Evolutionary conservation across 2,797 vertebrate genomes (phyloP).

Genomic region (Cirrhinus molitorella): DNA sequence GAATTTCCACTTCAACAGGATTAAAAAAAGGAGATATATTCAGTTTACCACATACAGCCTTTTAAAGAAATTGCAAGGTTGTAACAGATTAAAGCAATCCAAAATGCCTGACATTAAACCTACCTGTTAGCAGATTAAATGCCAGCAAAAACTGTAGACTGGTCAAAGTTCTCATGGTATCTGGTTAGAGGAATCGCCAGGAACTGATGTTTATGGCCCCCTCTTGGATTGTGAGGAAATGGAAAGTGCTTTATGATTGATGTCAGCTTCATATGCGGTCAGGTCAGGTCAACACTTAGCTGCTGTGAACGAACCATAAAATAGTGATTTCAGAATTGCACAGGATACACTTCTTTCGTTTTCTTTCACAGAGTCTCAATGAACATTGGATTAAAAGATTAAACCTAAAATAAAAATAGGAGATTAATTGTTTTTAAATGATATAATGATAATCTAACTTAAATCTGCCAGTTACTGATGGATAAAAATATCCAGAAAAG

Average conservation of each 20-base stretch:
- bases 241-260: conserved; percentile 47
- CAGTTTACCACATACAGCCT: no score
- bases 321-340: background rate
- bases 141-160: conserved; percentile 30
- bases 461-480: background rate
- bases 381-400: background rate
- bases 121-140: conserved; percentile 31
- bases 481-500: conserved; percentile 14
- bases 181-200: conserved; percentile 61
- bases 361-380: background rate
- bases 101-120: conserved; percentile 20
- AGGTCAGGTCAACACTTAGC: conserved; percentile 14
- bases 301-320: conserved; percentile 3
- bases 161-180: conserved; percentile 56
- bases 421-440: background rate
- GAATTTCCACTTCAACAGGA: background rate
- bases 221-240: conserved; percentile 55
- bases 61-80: background rate
- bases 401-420: conserved; percentile 1
- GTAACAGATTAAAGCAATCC: background rate
- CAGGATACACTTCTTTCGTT: background rate
- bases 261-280: conserved; percentile 36
- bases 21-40: background rate
- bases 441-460: background rate
- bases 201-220: conserved; percentile 47